Base-by-base conservation (phyloP, 2,797 vertebrate genomes). In the Miichthys miiuy region DNA sequence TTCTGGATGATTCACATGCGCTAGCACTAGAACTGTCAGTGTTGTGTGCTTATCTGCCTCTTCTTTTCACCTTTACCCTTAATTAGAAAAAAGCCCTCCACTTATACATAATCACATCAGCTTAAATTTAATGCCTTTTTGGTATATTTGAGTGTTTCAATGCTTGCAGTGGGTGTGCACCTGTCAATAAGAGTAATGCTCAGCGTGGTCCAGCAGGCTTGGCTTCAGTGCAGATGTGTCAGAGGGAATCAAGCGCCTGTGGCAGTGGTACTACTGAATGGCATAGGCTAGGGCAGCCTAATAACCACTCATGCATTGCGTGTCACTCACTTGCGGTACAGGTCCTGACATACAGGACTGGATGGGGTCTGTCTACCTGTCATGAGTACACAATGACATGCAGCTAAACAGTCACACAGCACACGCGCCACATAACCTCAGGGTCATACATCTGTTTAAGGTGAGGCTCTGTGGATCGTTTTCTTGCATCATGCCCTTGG, bases 121-220 rank as follows among this genome's bases (percentile, higher is more conserved):
- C 67, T 86, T 44, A 60, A 75, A 90, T 83, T 47, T 74, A 73
- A 87, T 66, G 21, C 27, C 57, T 58, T 82, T 72, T 68, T 72
- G 70, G 79, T 81, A 79, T 88, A 91, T 91, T 72, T 83, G 70
- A 91, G 81, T 80, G 75, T 79, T 62, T 63, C 47, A 5, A 0
- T 60, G 74, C 68, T 81, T 75, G 80, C 66, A 73, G 75, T 68
- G 75, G 69, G 30, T 72, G 70, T 72, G 77, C 75, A 85, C 74
- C 83, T 91, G 90, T 90, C 89, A 92, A 89, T 89, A 88, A 80
- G 64, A 68, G 72, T 89, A 65, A 87, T 55, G 70, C 79, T 92
- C 88, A 88, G 44, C 23, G 16, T 46, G 85, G 86, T 83, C 87
- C 72, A 55, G 78, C 79, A 23, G 67, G 72, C 64, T 81, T 62